A percentile compares a stretch with the other conserved stretches of the same genome.
Conservation (phyloP, 2,797 vertebrate genomes). For the Muraenolepis orangiensis region DNA sequence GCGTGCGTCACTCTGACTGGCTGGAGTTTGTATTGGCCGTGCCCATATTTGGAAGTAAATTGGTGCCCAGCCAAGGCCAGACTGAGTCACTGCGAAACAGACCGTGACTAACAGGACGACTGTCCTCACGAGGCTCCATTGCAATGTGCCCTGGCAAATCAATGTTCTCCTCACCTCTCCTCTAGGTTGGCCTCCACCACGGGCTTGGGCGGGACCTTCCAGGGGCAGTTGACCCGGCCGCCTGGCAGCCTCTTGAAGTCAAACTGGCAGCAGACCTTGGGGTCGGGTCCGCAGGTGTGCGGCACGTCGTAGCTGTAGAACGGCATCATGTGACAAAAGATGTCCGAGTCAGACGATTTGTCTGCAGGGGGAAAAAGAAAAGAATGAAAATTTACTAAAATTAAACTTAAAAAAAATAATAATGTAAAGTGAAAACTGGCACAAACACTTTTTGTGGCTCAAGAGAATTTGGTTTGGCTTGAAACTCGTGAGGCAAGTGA, state of each 20-base stretch:
- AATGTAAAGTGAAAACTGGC: background rate
- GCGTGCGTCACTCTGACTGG: too few relatives aligned
- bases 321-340: constrained; percentile 99
- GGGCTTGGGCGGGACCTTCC: constrained; percentile 91
- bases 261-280: constrained; percentile 98
- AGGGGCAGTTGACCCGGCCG: constrained; percentile 93
- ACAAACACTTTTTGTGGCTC: background rate
- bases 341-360: constrained; percentile 81
- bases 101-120: too few relatives aligned
- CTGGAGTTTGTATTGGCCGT: too few relatives aligned
- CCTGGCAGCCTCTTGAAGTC: constrained; percentile 96
- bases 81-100: too few relatives aligned
- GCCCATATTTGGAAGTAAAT: too few relatives aligned
- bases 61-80: too few relatives aligned
- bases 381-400: too few relatives aligned
- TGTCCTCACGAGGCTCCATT: background rate
- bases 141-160: background rate
- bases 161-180: constrained; percentile 75
- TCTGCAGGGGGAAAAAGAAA: constrained; percentile 65
- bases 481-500: background rate
- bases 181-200: constrained; percentile 87
- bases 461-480: background rate
- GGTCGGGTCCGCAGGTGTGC: constrained; percentile 95
- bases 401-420: background rate
- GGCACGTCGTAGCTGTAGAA: constrained; percentile 98